Evolutionary conservation across 2,113 vertebrate species (phyloP), one percentile per base, ranked within the genome.

Genomic region (Strix aluco): DNA sequence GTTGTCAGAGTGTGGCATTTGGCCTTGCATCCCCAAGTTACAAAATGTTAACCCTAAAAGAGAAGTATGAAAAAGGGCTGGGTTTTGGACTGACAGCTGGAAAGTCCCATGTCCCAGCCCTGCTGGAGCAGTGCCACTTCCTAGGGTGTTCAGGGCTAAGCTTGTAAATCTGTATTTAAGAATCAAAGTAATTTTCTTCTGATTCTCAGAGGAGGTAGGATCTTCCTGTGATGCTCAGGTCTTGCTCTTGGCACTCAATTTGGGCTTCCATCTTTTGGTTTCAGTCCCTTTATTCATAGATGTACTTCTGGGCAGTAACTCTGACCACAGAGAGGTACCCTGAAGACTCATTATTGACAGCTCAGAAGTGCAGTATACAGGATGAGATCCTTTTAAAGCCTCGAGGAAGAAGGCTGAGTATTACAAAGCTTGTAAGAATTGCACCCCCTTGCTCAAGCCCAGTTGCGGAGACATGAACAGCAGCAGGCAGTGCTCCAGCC

Each of bases 121-220:
- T 74, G 13, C 49, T 61, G 49, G 25, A 86, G 49, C 32, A 1
- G 0, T 18, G 32, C 6, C 0, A 0, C 55, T n/a, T 79, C 88
- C 57, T 32, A 36, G 27, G 15, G 27, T 26, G 13, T 49, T 92
- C 61, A 54, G 30, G 15, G 7, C 30, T 46, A 67, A 79, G 52
- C 29, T 12, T 88, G 32, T 62, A 77, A 46, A 47, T 44, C 34
- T 55, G 15, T 16, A 40, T 72, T 77, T 66, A 61, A 58, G 32
- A 83, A 59, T 47, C 32, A 59, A 88, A 88, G 34, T 34, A 15
- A 44, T 59, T 62, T 85, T 74, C 42, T 47, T n/a, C 30, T 73
- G 20, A 36, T 82, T 71, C 52, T 59, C 15, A 49, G 9, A 32
- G 32, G 49, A 69, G 30, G 20, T 36, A 61, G 72, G 10, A 69